Base-by-base conservation (phyloP, 1,140 invertebrate species). In the Cylas formicarius region DNA sequence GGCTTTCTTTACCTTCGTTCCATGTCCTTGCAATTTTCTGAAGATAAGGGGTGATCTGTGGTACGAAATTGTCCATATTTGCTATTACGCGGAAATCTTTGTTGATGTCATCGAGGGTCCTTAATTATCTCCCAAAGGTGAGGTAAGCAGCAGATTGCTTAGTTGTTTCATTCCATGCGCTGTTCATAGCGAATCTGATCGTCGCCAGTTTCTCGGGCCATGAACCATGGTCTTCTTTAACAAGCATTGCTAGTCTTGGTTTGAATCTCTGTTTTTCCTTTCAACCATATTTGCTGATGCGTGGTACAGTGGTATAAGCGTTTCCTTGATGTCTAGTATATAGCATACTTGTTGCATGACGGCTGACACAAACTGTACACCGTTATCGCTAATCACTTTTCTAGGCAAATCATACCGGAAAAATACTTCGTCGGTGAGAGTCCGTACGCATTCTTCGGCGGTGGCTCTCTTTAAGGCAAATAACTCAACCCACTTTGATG, bases 231-330 rank as follows among this genome's bases (percentile, higher is more conserved):
- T 66, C 48, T 50, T 55, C 4, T 36, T 11, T 23, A 14, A 62
- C 32, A 29, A 52, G 50, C 0, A 66, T 61, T 0, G 56, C 37
- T 1, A 68, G 51, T 41, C 66, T 65, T n/a, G 56, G 27, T 69
- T 69, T 9, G 67, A 22, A 10, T 66, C 62, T 5, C 61, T 27
- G 40, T 69, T 69, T 18, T 59, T 65, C 0, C 67, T 28, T 50
- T 69, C 67, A 1, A 62, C 62, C 1, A 62, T 61, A 35, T 69
- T 69, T 0, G 60, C 49, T 23, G 58, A 53, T 4, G 69, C 57
- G 27, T 67, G 59, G 42, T 68, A 62, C 2, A 56, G n/a, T n/a
- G n/a, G n/a, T n/a, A n/a, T n/a, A n/a, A n/a, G n/a, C n/a, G n/a
- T n/a, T n/a, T n/a, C n/a, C n/a, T n/a, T n/a, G n/a, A n/a, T n/a